These are phyloP conservation scores for Pomacea canaliculata DNA, from an alignment of 2,888 invertebrate genomes.

Conservation along the genomic window DNA sequence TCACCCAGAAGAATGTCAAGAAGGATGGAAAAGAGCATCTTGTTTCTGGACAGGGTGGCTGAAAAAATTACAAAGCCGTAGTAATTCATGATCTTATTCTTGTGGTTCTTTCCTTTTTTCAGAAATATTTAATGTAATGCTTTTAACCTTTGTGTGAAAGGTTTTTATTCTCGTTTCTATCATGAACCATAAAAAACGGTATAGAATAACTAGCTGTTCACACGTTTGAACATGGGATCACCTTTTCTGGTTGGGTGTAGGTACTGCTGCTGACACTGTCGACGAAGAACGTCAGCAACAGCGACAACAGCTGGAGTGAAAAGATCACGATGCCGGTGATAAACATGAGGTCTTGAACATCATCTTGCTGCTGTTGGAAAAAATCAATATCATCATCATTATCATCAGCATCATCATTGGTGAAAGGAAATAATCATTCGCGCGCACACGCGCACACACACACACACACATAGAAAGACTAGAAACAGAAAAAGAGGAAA, in stretches of 20 bases:
- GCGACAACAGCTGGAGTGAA: neutral
- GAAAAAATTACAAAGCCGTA: neutral
- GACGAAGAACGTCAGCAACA: neutral
- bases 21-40: slow-evolving; percentile 1
- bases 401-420: slow-evolving; percentile 18
- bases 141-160: no score
- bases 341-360: neutral
- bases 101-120: no score
- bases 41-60: slow-evolving; percentile 6
- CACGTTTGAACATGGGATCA: no score
- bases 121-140: no score
- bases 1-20: slow-evolving; percentile 64
- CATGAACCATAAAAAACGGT: no score
- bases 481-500: neutral
- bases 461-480: neutral
- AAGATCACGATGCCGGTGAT: neutral
- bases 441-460: neutral
- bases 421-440: neutral
- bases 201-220: no score
- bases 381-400: slow-evolving; percentile 1
- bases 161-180: no score
- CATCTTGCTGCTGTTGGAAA: no score
- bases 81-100: no score
- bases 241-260: neutral
- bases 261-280: neutral